Evolutionary conservation across 2,888 invertebrate species (phyloP), one percentile per base, ranked within the genome.

Genomic region (Yponomeuta cagnagella): DNA sequence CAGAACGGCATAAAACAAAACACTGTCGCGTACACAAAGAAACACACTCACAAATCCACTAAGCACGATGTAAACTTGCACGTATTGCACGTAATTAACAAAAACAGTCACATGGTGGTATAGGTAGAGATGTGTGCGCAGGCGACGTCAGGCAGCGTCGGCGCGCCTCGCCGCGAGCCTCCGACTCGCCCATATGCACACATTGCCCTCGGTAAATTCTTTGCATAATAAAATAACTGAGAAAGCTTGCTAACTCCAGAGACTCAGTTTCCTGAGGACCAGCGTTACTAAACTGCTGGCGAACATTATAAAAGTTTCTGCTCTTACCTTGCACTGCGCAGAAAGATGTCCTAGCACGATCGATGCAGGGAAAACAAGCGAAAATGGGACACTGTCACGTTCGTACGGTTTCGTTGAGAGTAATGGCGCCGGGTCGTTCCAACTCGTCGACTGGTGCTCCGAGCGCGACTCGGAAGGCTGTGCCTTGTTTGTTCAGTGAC

Each of bases 241-340:
- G 90, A 91, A 90, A 90, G 89, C 90, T 89, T 76, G 75, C 74
- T 75, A 75, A 78, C 74, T 77, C 79, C 83, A 82, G 81, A 79
- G 81, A 73, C 76, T 75, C 72, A 73, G 71, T 78, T 79, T 78
- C 75, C 75, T 77, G 77, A 75, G 78, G 83, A 82, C 81, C 81
- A 89, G 89, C 89, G 88, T 82, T 82, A 77, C 81, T 76, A 77
- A 81, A 82, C 77, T 76, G 71, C 74, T 15, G 12, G 64, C 10
- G 12, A 10, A 70, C 48, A 30, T 65, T 30, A 30, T 33, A 48
- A 65, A 87, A 82, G 74, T 78, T 84, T 82, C 79, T 81, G 43
- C 80, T 79, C 92, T 91, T 92, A 91, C 92, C 91, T 92, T 87
- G 81, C 88, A 89, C 88, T 88, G 89, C 89, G 90, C 88, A 90